Percentiles rank a stretch among this genome's conserved stretches.
These are phyloP conservation scores for Ormyrus nitidulus DNA, from an alignment of 2,888 invertebrate species.

Conservation along the genomic window DNA sequence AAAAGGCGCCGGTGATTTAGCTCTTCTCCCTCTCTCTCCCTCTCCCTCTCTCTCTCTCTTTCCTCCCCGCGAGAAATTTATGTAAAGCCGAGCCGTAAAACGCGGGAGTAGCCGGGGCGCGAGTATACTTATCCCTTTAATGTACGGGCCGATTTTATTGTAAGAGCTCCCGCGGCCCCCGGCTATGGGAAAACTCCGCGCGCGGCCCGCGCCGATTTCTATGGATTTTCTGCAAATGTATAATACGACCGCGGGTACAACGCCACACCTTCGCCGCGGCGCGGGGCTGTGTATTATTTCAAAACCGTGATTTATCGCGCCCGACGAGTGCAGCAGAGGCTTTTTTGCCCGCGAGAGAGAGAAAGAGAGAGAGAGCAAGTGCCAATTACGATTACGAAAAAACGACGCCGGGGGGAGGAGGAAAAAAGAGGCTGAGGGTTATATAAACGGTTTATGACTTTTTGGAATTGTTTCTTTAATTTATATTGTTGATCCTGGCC, in stretches of 20 bases:
- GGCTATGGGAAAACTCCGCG: no score
- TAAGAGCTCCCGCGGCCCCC: neutral
- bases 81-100: slow-evolving; percentile 17
- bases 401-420: no score
- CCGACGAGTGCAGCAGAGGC: neutral
- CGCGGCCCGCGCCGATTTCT: no score
- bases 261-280: neutral
- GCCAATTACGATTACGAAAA: no score
- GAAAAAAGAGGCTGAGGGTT: neutral
- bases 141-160: slow-evolving; percentile 9
- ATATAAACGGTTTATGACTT: neutral
- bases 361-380: no score
- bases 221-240: no score
- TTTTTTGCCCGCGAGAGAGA: neutral
- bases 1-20: slow-evolving; percentile 8
- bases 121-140: slow-evolving; percentile 17
- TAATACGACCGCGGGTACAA: neutral
- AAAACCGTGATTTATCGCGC: slow-evolving; percentile 6
- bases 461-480: no score
- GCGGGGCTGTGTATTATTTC: no score
- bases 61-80: slow-evolving; percentile 12
- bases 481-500: no score
- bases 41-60: neutral
- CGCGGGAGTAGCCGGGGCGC: no score
- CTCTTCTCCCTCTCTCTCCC: neutral